Percentiles rank a stretch among this genome's conserved stretches.
These are phyloP conservation scores for Chrysina gloriosa DNA, from an alignment of 2,888 invertebrate genomes.

Conservation along the genomic window DNA sequence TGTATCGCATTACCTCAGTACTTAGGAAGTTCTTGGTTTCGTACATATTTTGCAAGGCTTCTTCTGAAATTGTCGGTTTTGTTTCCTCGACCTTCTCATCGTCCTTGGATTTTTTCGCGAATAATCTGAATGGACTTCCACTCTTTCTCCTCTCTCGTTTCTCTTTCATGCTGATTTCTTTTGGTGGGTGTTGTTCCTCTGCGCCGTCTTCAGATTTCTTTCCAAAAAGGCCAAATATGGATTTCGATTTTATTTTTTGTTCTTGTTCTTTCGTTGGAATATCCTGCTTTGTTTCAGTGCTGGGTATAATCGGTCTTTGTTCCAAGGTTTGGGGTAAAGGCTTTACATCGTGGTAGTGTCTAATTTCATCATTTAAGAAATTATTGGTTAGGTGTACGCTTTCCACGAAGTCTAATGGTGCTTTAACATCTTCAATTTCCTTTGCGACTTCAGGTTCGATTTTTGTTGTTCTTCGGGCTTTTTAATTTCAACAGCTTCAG, in stretches of 20 bases:
- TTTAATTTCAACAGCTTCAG: constrained; percentile 3
- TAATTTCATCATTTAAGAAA: constrained; percentile 48
- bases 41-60: constrained; percentile 41
- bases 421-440: constrained; percentile 1
- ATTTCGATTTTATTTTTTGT: constrained; percentile 37
- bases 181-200: constrained; percentile 12
- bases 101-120: constrained; percentile 43
- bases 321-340: background rate
- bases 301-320: background rate
- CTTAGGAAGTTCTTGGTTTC: constrained; percentile 48
- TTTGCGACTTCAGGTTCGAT: constrained; percentile 3
- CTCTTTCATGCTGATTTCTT: constrained; percentile 35
- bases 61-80: constrained; percentile 35
- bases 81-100: constrained; percentile 36
- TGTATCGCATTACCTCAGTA: constrained; percentile 48
- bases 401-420: constrained; percentile 31
- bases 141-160: constrained; percentile 42
- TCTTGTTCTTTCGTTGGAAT: constrained; percentile 36
- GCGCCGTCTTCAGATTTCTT: constrained; percentile 39
- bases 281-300: constrained; percentile 7
- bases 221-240: constrained; percentile 39
- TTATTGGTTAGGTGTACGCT: constrained; percentile 42
- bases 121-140: constrained; percentile 43
- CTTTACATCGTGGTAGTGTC: constrained; percentile 47
- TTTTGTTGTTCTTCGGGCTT: constrained; percentile 6